Base-by-base conservation (phyloP, 2,113 vertebrate genomes). In the Monarcha castaneiventris region DNA sequence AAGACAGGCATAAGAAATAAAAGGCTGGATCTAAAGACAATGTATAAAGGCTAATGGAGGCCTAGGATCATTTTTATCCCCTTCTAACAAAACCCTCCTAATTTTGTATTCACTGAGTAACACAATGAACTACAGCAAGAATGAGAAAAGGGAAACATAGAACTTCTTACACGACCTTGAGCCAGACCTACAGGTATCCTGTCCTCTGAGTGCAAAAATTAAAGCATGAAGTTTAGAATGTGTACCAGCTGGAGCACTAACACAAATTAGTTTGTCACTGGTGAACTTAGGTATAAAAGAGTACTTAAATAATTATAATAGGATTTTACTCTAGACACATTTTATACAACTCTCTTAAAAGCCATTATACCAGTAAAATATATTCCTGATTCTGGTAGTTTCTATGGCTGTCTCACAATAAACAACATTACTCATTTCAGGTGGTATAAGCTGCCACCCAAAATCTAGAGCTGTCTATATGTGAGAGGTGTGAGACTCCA, bases 231-330 rank as follows among this genome's bases (percentile, higher is more conserved):
- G 29, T 93, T 94, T 49, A 46, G 73, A 96, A 80, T 73, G n/a
- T 54, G 49, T 20, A 79, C 59, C 93, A 94, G 96, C 64, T 67
- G 62, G 17, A 94, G 41, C 44, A 81, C 55, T 85, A 93, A 91
- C 74, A 68, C 62, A 95, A 95, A 97, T 87, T 93, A 94, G 48
- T 76, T 84, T 91, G 69, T 92, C 81, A 25, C 86, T 89, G 39
- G 62, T 85, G 85, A 93, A 72, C 37, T 32, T 62, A 84, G 94
- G 55, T 80, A 84, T 75, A 94, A 94, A 48, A 86, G 37, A 96
- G 93, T 87, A 61, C 20, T 46, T 83, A 87, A 92, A 81, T 67
- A 90, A 33, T 21, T 92, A 71, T 56, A 91, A 91, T 62, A 82
- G 33, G 66, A 39, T 61, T 85, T 90, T 80, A 39, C 10, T 54